Evolutionary conservation across 2,797 vertebrate species (phyloP).

Genomic region (Emydoidea blandingii): DNA sequence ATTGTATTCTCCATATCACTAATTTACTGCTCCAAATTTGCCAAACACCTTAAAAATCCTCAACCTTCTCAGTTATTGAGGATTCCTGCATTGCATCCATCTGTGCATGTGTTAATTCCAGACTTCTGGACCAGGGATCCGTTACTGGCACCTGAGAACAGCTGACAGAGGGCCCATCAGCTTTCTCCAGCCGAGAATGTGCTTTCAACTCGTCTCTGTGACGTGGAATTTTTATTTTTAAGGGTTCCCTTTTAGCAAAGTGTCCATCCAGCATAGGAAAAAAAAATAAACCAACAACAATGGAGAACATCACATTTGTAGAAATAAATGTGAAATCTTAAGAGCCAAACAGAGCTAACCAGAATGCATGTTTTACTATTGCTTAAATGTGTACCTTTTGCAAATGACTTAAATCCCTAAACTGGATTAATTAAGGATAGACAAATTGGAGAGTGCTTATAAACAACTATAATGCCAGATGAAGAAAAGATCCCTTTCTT

Average conservation of each 20-base stretch:
- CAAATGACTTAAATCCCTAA: neutral
- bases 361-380: neutral
- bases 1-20: neutral
- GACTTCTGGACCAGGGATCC: neutral
- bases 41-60: neutral
- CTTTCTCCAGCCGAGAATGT: neutral
- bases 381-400: neutral
- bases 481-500: neutral
- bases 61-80: neutral
- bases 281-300: neutral
- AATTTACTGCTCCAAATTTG: fast-evolving
- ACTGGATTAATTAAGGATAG: neutral
- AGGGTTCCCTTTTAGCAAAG: neutral
- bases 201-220: neutral
- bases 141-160: neutral
- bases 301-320: neutral
- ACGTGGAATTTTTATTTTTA: neutral
- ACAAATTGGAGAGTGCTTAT: neutral
- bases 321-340: neutral
- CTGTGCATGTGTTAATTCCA: neutral
- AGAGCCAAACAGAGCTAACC: neutral
- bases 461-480: neutral
- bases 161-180: neutral
- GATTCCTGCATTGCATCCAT: neutral
- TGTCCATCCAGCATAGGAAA: neutral